phyloP scores from a whole-genome alignment of 2,888 invertebrate species.

The Ornithoptera priamus region DNA sequence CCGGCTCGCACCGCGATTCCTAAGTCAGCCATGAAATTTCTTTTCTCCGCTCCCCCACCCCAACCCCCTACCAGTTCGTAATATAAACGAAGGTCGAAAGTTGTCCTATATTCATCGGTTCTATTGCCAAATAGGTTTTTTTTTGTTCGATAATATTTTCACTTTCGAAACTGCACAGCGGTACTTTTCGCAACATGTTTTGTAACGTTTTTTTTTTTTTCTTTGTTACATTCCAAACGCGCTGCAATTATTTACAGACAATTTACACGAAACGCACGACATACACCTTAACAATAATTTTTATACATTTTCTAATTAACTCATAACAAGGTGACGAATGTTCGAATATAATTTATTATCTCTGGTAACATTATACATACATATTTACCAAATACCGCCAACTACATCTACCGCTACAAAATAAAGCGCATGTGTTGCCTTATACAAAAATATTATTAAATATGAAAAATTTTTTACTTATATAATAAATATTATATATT shows the following conservation, averaged over 20 bases:
- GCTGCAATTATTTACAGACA: too few relatives aligned
- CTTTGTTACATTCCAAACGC: too few relatives aligned
- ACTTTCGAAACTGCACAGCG: slow-evolving; percentile 4
- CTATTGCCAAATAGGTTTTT: slow-evolving; percentile 18
- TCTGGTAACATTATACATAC: slow-evolving; percentile 24
- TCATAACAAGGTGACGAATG: too few relatives aligned
- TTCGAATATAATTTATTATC: slow-evolving; percentile 8
- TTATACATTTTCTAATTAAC: too few relatives aligned
- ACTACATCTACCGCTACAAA: slow-evolving; percentile 12
- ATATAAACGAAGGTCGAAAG: slow-evolving; percentile 9
- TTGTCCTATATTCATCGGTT: slow-evolving; percentile 24
- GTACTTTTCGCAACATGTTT: slow-evolving; percentile 1
- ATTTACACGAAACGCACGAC: too few relatives aligned
- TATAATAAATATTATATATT: neutral
- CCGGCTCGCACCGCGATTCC: slow-evolving; percentile 39
- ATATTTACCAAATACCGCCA: slow-evolving; percentile 2
- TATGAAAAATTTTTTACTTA: neutral
- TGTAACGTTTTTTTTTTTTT: neutral
- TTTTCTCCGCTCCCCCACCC: slow-evolving; percentile 7
- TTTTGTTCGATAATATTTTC: slow-evolving; percentile 11
- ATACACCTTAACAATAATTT: too few relatives aligned
- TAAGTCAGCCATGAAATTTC: slow-evolving; percentile 40
- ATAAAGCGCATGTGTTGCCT: slow-evolving; percentile 25
- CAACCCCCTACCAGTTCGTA: slow-evolving; percentile 5
- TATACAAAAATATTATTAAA: neutral